Base-by-base conservation (phyloP, 2,113 vertebrate species). In the Oncorhynchus nerka region DNA sequence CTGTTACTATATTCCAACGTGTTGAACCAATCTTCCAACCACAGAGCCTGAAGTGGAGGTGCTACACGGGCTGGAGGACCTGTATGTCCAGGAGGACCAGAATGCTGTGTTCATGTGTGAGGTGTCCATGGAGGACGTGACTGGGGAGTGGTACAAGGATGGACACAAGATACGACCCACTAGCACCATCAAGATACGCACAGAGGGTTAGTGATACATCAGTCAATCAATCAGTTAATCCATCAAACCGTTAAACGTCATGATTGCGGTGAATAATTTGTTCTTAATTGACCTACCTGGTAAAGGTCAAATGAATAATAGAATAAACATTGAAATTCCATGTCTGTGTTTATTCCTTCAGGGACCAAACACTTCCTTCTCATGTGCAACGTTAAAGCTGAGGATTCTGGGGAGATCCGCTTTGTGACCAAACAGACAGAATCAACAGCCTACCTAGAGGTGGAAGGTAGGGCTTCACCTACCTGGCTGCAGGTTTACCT, bases 61-160 rank as follows among this genome's bases (percentile, higher is more conserved):
- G 0, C 78, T 97, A 32, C 90, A 92, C 1, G 85, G 92, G 8
- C 90, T 99, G 75, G 93, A 92, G 85, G 92, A 97, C 0, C 82
- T 94, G 62, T 86, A 86, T 13, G 94, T 95, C 48, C 88, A 75
- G 68, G 97, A 98, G 78, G 95, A 97, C 0, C 95, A 97, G 80
- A 94, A 97, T 0, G 96, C 97, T 0, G 79, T 97, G 62, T 99
- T 99, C 84, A 95, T 94, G 90, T 99, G 97, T 0, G 95, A 96
- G 32, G 87, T 92, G 1, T 99, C 97, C 0, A 88, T 94, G 0
- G 89, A 80, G 3, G 92, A 95, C 0, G 91, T 95, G 68, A 85
- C 80, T 0, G 94, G 93, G 4, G 94, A 96, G 75, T 97, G 96
- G 96, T 94, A 92, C 87, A 94, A 89, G 48, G 88, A 94, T 0